Conservation (phyloP, 2,113 vertebrate genomes). For the Casuarius casuarius region DNA sequence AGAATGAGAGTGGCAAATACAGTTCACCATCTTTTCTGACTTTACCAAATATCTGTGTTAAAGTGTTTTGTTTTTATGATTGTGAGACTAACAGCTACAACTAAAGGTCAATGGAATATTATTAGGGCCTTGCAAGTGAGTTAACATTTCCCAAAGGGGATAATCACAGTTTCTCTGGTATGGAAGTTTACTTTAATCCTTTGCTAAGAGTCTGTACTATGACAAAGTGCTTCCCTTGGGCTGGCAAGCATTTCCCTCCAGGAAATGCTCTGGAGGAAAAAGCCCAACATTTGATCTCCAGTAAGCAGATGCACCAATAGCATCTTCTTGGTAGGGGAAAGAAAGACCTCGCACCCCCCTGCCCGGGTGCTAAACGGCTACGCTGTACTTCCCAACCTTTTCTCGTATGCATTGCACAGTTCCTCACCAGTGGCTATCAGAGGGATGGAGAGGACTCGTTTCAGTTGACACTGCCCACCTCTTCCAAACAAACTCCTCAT, state of each 20-base stretch:
- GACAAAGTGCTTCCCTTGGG: background rate
- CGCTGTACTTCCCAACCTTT: background rate
- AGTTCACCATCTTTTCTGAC: background rate
- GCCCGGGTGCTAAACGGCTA: background rate
- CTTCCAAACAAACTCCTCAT: background rate
- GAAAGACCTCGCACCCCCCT: background rate
- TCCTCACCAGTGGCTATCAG: background rate
- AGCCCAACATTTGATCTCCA: background rate
- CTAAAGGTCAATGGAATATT: background rate
- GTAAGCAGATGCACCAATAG: background rate
- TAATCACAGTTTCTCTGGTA: background rate
- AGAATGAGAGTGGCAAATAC: background rate
- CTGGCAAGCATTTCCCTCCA: background rate
- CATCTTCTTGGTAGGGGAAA: background rate
- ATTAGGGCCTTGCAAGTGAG: background rate
- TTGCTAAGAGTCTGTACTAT: background rate
- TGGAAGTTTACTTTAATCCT: rapidly evolving
- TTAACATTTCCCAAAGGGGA: background rate
- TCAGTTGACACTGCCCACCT: background rate
- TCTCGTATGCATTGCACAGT: rapidly evolving
- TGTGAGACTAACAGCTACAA: background rate
- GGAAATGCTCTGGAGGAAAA: background rate
- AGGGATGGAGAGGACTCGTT: background rate
- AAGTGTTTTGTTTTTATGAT: rapidly evolving
- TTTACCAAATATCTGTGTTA: background rate